Evolutionary conservation across 2,113 vertebrate genomes (phyloP).

Genomic region (Triplophysa tibetana): DNA sequence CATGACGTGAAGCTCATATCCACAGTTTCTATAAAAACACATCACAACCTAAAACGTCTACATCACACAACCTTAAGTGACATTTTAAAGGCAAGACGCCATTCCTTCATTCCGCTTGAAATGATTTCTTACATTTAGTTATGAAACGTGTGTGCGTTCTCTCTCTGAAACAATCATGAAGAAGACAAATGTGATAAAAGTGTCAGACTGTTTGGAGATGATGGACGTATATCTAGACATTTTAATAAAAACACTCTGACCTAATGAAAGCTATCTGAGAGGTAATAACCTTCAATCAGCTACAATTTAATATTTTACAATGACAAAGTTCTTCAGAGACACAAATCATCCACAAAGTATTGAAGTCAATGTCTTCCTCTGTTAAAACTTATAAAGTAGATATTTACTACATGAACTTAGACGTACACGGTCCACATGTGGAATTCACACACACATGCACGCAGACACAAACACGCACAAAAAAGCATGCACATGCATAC

Average conservation of each 20-base stretch:
- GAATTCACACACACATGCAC: background rate
- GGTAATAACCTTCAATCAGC: background rate
- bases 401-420: background rate
- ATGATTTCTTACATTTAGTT: background rate
- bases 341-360: background rate
- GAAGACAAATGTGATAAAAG: background rate
- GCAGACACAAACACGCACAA: background rate
- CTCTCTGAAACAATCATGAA: background rate
- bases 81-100: background rate
- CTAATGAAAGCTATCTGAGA: background rate
- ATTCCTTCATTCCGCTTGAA: background rate
- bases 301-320: background rate
- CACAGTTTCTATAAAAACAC: background rate
- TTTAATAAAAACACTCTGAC: background rate
- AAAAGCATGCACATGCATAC: too few species aligned
- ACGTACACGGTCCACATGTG: background rate
- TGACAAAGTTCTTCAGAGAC: background rate
- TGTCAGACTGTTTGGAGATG: background rate
- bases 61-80: background rate
- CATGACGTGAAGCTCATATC: conserved; percentile 3
- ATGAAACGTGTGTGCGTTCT: background rate
- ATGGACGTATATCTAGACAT: background rate
- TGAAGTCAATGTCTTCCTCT: background rate
- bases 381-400: too few species aligned
- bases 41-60: background rate